Evolutionary conservation across 2,113 vertebrate species (phyloP), one percentile per base, ranked within the genome.

Genomic region (Cercopithecus mona): DNA sequence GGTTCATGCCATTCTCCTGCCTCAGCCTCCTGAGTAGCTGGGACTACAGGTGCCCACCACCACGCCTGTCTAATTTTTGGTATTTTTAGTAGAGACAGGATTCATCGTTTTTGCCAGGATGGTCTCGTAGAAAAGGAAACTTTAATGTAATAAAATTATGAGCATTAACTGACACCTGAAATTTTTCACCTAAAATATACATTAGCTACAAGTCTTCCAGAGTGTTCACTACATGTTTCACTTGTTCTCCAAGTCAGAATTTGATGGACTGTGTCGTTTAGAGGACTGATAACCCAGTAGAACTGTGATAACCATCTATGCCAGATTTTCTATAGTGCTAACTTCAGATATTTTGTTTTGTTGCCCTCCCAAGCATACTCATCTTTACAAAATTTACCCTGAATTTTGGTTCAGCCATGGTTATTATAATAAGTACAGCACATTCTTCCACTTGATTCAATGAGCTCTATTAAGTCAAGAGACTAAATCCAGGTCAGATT

Each of bases 401-500:
- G 38, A 88, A 83, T 75, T 93, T 88, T n/a, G 55, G 30, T 64
- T 90, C 25, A 8, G 35, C 61, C 80, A 17, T 35, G 73, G 78
- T 75, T 86, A 87, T 95, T 75, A 8, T 57, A 30, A 8, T 93
- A 70, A 88, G 68, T 25, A 57, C 50, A 82, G 59, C 79, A 57
- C 30, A 57, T 55, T 57, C 61, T 73, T 68, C 66, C 55, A 72
- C n/a, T 92, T 86, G 86, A 94, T 89, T 96, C 96, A 86, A 0
- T 66, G 48, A 87, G 83, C 59, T 92, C 86, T 87, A 50, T 61
- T 93, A 94, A 81, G 85, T 90, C 18, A 93, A 89, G 87, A 97
- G 93, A 96, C 92, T 96, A 96, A 97, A 85, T 90, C 66, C 70
- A 73, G 64, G 61, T 96, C 96, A 92, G 80, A 90, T 90, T 90